Conservation (phyloP, 2,797 vertebrate species). For the Rhynchotus rufescens region DNA sequence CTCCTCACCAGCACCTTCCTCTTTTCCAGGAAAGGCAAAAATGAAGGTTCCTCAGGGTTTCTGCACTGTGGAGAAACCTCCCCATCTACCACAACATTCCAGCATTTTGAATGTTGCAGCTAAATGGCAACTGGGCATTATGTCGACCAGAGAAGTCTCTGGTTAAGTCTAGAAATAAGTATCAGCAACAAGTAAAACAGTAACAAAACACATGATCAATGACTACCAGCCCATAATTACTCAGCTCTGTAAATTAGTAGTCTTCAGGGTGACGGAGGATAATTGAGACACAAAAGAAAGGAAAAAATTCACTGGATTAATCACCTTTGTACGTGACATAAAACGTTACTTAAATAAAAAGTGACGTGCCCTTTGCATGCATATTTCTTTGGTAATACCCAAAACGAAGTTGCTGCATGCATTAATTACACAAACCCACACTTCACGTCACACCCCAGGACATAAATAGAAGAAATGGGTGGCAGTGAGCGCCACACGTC, state of each 20-base stretch:
- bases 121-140: neutral
- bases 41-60: neutral
- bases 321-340: neutral
- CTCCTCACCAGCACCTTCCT: neutral
- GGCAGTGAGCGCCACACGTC: neutral
- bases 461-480: accelerated
- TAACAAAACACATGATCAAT: neutral
- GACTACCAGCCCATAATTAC: neutral
- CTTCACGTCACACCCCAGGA: neutral
- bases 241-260: neutral
- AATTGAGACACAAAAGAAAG: neutral
- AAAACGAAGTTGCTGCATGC: neutral
- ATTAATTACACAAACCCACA: neutral
- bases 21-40: neutral
- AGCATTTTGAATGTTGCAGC: neutral
- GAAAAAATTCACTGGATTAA: neutral
- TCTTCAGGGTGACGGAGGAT: neutral
- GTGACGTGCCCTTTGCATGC: neutral
- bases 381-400: neutral
- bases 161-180: neutral
- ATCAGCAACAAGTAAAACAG: neutral
- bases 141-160: neutral
- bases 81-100: neutral
- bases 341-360: neutral
- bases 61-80: neutral